Evolutionary conservation across 2,113 vertebrate genomes (phyloP).

Genomic region (Macaca mulatta): DNA sequence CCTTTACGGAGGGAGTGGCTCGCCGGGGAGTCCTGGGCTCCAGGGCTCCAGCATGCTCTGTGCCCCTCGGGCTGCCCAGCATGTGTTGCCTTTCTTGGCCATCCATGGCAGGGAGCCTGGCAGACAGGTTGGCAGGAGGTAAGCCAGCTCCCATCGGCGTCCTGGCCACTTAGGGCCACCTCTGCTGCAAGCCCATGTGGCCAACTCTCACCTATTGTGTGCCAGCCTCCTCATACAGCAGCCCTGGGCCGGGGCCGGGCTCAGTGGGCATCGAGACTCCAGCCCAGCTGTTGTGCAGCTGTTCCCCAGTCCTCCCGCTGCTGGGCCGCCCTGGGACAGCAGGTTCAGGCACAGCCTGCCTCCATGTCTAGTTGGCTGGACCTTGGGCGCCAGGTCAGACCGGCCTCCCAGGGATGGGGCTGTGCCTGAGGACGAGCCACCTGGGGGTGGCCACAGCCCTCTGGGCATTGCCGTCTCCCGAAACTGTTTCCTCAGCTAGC

Average conservation of each 20-base stretch:
- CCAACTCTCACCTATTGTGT: fast-evolving
- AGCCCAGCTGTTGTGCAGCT: not conserved
- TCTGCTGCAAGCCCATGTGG: fast-evolving
- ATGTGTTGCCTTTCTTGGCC: not conserved
- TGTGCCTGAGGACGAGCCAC: not conserved
- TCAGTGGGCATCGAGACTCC: not conserved
- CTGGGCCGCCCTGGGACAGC: not conserved
- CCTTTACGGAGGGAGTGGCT: not conserved
- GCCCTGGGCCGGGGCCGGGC: not conserved
- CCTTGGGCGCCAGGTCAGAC: not conserved
- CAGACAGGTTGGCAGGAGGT: not conserved
- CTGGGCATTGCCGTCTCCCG: not conserved
- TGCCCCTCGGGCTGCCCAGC: fast-evolving
- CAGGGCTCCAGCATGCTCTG: not conserved
- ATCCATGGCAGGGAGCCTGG: not conserved
- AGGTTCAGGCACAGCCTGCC: not conserved
- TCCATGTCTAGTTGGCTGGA: not conserved
- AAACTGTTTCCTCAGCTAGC: constrained; percentile 58
- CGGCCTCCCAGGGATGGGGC: not conserved
- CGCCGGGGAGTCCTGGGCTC: not conserved
- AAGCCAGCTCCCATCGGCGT: not conserved
- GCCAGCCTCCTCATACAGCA: not conserved
- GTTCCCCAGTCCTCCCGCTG: not conserved
- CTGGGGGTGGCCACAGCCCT: not conserved
- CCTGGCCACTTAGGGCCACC: not conserved